Percentiles rank a stretch among this genome's conserved stretches.
Evolutionary conservation across 2,888 invertebrate species (phyloP).

Genomic region (Ophion slaviceki): DNA sequence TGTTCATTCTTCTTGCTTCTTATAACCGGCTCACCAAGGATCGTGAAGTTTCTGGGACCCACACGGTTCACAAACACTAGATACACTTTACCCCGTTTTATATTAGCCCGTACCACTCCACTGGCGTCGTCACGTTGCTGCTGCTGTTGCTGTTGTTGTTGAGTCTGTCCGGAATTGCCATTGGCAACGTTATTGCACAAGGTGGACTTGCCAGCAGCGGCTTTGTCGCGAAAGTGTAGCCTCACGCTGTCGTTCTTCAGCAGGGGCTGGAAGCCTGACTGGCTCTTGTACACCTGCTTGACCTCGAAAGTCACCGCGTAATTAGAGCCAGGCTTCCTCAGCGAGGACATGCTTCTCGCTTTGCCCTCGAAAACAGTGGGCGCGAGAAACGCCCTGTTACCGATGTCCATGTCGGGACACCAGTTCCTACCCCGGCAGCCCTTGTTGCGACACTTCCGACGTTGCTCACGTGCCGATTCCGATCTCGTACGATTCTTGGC

Average conservation of each 20-base stretch:
- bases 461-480: constrained; percentile 79
- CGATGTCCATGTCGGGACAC: constrained; percentile 87
- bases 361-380: constrained; percentile 88
- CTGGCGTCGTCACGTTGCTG: constrained; percentile 74
- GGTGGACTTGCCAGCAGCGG: constrained; percentile 80
- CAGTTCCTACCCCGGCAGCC: constrained; percentile 78
- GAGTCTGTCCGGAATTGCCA: constrained; percentile 65
- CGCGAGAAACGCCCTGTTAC: constrained; percentile 87
- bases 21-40: constrained; percentile 85
- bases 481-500: constrained; percentile 74
- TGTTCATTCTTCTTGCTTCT: constrained; percentile 83
- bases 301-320: constrained; percentile 89
- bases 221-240: constrained; percentile 85
- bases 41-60: constrained; percentile 86
- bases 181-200: constrained; percentile 78
- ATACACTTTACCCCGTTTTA: constrained; percentile 86
- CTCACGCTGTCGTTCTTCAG: constrained; percentile 84
- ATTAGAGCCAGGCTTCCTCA: constrained; percentile 85
- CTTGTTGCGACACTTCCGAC: constrained; percentile 79
- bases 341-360: constrained; percentile 87
- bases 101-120: constrained; percentile 85
- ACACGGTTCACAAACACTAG: constrained; percentile 86
- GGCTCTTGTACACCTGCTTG: constrained; percentile 87
- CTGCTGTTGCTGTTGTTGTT: constrained; percentile 30
- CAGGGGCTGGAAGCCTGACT: constrained; percentile 82